Conservation (phyloP, 2,888 invertebrate genomes). For the Torymus aiolomorphi region DNA sequence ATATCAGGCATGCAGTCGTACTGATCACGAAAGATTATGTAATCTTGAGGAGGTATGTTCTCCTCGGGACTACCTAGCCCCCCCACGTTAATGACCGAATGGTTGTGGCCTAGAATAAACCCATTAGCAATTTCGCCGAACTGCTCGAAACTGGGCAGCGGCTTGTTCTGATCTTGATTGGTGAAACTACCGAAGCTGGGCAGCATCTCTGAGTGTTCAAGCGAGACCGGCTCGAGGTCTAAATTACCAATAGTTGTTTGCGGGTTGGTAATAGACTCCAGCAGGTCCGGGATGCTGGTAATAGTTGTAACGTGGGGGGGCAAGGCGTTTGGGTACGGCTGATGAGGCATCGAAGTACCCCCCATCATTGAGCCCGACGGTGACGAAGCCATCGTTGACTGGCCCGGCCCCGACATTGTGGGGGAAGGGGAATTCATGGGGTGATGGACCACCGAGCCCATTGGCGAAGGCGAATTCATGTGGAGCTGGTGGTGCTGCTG, state of each 20-base stretch:
- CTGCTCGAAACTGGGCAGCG: conserved; percentile 83
- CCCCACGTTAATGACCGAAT: conserved; percentile 86
- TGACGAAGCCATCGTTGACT: conserved; percentile 70
- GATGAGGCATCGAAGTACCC: conserved; percentile 74
- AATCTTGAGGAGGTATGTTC: conserved; percentile 76
- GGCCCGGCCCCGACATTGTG: conserved; percentile 74
- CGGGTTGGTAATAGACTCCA: conserved; percentile 75
- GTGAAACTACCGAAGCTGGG: conserved; percentile 71
- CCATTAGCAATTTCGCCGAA: conserved; percentile 77
- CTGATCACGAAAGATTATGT: conserved; percentile 58
- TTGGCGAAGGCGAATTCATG: conserved; percentile 73
- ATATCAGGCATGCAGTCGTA: conserved; percentile 65
- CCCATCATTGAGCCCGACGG: conserved; percentile 71
- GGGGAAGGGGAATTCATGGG: conserved; percentile 75
- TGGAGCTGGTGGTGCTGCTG: conserved; percentile 68
- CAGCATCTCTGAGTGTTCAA: conserved; percentile 58
- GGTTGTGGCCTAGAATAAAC: conserved; percentile 77
- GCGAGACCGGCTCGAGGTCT: conserved; percentile 57
- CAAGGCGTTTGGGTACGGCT: conserved; percentile 89
- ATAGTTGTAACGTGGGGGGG: conserved; percentile 90
- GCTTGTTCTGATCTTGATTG: conserved; percentile 71
- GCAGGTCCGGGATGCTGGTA: conserved; percentile 76
- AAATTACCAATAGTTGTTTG: conserved; percentile 89
- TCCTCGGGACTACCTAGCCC: conserved; percentile 81
- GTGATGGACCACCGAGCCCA: conserved; percentile 70